Conservation (phyloP, 1,140 invertebrate species). For the Apis laboriosa region DNA sequence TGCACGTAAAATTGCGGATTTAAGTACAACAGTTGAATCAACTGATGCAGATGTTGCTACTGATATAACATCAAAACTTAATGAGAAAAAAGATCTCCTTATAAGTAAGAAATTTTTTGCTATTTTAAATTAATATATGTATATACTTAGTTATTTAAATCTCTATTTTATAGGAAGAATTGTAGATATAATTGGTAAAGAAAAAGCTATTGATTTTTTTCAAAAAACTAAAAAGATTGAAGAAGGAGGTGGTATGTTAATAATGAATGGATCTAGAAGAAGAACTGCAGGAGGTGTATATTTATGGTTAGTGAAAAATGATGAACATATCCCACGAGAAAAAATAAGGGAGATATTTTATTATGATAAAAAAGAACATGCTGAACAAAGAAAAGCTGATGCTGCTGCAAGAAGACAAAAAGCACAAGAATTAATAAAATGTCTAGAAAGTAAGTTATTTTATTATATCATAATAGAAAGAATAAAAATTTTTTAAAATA, state of each 20-base stretch:
- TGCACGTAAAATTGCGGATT: constrained; percentile 81
- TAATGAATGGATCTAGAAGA: constrained; percentile 90
- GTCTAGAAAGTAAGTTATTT: constrained; percentile 81
- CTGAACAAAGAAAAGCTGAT: constrained; percentile 81
- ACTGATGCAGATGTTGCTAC: constrained; percentile 83
- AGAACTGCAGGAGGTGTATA: constrained; percentile 92
- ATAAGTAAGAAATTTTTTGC: constrained; percentile 82
- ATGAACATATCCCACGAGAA: constrained; percentile 85
- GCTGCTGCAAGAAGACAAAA: constrained; percentile 82
- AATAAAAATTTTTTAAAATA: constrained; percentile 59
- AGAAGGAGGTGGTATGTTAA: constrained; percentile 90
- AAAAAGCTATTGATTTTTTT: constrained; percentile 88
- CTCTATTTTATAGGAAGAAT: constrained; percentile 84
- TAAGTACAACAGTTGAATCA: constrained; percentile 80
- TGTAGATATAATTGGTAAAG: constrained; percentile 86
- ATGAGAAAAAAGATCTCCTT: constrained; percentile 86
- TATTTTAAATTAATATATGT: constrained; percentile 1
- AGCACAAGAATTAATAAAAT: constrained; percentile 84
- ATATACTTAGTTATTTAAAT: neutral
- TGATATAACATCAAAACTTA: constrained; percentile 87
- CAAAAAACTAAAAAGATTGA: constrained; percentile 90
- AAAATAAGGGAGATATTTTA: constrained; percentile 88
- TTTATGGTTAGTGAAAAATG: constrained; percentile 89
- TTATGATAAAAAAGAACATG: constrained; percentile 83
- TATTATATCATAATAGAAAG: neutral